Evolutionary conservation across 2,113 vertebrate genomes (phyloP).

Genomic region (cat (Felis catus)): DNA sequence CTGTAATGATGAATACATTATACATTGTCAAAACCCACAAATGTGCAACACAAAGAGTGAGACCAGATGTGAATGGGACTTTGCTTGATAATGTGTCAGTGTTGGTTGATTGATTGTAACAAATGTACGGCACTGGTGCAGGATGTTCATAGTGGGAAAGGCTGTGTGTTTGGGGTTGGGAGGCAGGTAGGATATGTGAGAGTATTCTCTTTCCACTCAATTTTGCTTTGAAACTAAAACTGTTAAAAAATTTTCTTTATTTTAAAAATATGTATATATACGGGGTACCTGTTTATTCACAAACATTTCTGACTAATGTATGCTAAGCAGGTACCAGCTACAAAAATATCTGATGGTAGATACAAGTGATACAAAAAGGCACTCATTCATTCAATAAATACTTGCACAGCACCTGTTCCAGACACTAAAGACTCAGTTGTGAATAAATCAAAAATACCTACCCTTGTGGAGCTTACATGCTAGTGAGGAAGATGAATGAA

Average conservation of each 20-base stretch:
- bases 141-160: background rate
- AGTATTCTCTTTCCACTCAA: background rate
- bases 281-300: background rate
- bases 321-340: background rate
- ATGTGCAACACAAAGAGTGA: background rate
- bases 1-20: background rate
- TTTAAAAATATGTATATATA: background rate
- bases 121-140: background rate
- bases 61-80: background rate
- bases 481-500: background rate
- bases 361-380: background rate
- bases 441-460: background rate
- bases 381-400: constrained; percentile 3
- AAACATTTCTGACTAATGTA: background rate
- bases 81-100: background rate
- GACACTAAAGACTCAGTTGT: background rate
- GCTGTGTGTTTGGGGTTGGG: background rate
- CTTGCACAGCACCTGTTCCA: background rate
- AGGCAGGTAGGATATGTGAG: background rate
- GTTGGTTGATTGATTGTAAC: background rate
- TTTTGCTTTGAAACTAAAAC: background rate
- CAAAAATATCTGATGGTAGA: background rate
- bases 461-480: background rate
- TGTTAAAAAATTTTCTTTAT: background rate
- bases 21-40: background rate